Conservation (phyloP, 30 jellyfish, hydroid and myxozoan species). For the Turritopsis rubra region DNA sequence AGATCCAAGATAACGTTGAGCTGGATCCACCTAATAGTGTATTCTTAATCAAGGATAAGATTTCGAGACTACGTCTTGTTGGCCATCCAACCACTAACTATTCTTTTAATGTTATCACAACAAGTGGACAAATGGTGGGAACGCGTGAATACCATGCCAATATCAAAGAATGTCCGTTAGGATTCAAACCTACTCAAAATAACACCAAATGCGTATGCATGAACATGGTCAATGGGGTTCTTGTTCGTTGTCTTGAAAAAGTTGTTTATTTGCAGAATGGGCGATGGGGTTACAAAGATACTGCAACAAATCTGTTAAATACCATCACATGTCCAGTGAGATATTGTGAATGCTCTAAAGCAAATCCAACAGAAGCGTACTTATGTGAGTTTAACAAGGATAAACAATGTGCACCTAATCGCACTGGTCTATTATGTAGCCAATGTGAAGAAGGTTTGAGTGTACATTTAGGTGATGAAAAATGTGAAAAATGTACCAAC, state of each 20-base stretch:
- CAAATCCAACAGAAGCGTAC: conserved; percentile 26
- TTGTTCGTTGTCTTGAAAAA: conserved; percentile 60
- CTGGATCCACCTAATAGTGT: conserved; percentile 52
- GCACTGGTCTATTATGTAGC: conserved; percentile 73
- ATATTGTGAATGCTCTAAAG: conserved; percentile 50
- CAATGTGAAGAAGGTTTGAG: conserved; percentile 57
- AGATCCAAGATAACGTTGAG: conserved; percentile 29
- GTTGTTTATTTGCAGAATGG: conserved; percentile 40
- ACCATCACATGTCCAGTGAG: conserved; percentile 61
- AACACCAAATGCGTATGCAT: conserved; percentile 40
- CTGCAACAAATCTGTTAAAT: not conserved
- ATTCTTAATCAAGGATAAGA: conserved; percentile 44
- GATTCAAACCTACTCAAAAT: conserved; percentile 34
- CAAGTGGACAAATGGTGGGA: conserved; percentile 55
- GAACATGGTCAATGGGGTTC: conserved; percentile 38
- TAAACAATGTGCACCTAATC: conserved; percentile 43
- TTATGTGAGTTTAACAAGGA: conserved; percentile 26
- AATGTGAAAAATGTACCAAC: conserved; percentile 50
- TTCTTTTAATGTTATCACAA: conserved; percentile 39
- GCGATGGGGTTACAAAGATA: conserved; percentile 37
- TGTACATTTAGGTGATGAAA: conserved; percentile 65
- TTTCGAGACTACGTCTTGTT: conserved; percentile 36
- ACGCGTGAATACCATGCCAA: conserved; percentile 16
- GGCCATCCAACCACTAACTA: conserved; percentile 37
- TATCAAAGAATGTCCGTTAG: conserved; percentile 59